Evolutionary conservation across 2,888 invertebrate species (phyloP), one percentile per base, ranked within the genome.

Genomic region (Euzetes globulus): DNA sequence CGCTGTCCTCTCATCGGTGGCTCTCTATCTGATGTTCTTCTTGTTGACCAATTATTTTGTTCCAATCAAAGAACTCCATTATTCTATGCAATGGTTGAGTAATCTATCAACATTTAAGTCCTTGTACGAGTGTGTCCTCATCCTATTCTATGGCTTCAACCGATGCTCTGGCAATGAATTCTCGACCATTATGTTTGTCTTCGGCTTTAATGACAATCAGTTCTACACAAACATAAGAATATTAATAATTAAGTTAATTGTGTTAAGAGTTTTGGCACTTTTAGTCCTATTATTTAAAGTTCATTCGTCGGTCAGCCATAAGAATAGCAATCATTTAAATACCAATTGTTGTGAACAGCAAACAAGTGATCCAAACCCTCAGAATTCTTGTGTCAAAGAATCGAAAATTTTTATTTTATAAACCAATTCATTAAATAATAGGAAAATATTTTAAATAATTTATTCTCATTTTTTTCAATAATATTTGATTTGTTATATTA

Each of bases 341-440:
- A 50, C 50, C 22, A 55, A 55, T 1, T 68, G 41, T 13, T 17
- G n/a, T 79, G 86, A 86, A 75, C 87, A 25, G 29, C 65, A 72
- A 33, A 72, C 13, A 41, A 41, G 13, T 11, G 41, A 41, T 41
- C 13, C 13, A 41, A 41, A 41, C 9, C 11, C 7, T 41, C 1
- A 41, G 13, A 41, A 41, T 7, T 41, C 41, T 11, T 41, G 6
- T 41, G 5, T 11, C 13, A 41, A 13, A 13, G 7, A 41, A 9
- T 41, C 41, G 13, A 41, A 41, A 1, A 41, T 41, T 41, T 11
- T 41, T 41, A 41, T 41, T 4, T 1, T 11, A 9, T 41, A 13
- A 41, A 41, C 41, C 41, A 41, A 41, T 13, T 13, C 13, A 33
- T 33, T 33, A 7, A 33, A 33, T 6, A 33, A 33, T 33, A 6